These are phyloP conservation scores for Holothuria leucospilota DNA, from an alignment of 53 echinoderm and acorn worm species.

Conservation along the genomic window DNA sequence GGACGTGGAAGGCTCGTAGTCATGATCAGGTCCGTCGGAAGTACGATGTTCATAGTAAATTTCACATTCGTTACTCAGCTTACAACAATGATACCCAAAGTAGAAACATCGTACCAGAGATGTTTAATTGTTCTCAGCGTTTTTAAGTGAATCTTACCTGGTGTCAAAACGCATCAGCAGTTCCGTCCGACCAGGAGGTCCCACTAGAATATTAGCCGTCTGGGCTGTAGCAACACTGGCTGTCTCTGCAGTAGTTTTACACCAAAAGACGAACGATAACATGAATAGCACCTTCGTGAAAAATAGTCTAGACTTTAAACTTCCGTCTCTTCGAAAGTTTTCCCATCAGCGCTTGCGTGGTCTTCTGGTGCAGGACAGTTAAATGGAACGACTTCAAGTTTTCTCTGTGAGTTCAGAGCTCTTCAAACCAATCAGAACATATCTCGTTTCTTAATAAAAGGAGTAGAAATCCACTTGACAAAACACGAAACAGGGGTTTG, in stretches of 20 bases:
- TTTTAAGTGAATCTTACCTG: neutral
- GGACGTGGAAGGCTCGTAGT: slow-evolving; percentile 64
- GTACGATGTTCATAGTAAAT: slow-evolving; percentile 61
- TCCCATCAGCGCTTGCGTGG: slow-evolving; percentile 48
- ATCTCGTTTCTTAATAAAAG: neutral
- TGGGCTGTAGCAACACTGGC: slow-evolving; percentile 66
- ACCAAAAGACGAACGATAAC: slow-evolving; percentile 48
- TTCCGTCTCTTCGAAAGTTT: slow-evolving; percentile 46
- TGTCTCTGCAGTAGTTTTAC: slow-evolving; percentile 48
- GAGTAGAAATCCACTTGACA: slow-evolving; percentile 1
- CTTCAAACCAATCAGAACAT: slow-evolving; percentile 9
- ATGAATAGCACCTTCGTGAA: slow-evolving; percentile 38
- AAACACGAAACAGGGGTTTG: neutral
- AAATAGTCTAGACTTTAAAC: neutral
- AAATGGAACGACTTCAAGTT: neutral
- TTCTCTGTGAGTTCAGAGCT: neutral
- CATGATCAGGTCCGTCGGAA: slow-evolving; percentile 69
- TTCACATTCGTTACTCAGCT: slow-evolving; percentile 42
- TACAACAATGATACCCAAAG: slow-evolving; percentile 65
- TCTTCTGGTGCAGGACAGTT: slow-evolving; percentile 59
- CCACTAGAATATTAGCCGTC: slow-evolving; percentile 63
- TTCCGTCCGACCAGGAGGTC: slow-evolving; percentile 68
- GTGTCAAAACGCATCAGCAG: slow-evolving; percentile 57
- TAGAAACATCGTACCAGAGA: slow-evolving; percentile 57
- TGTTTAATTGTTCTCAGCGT: slow-evolving; percentile 31